Conservation (phyloP, 2,113 vertebrate species). For the Malurus alboscapulatus region DNA sequence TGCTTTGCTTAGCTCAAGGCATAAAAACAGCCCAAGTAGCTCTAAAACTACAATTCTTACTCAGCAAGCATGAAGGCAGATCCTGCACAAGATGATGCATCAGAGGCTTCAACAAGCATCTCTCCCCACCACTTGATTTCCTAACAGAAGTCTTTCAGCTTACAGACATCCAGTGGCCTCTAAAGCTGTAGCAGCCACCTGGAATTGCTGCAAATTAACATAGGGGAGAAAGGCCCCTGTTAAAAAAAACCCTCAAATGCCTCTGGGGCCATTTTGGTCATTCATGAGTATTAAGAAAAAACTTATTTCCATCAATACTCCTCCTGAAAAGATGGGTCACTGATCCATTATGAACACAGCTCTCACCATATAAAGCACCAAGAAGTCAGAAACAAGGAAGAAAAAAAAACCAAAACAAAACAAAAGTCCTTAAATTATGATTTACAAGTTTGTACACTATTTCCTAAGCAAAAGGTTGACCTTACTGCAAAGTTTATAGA, state of each 20-base stretch:
- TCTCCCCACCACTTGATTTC: not conserved
- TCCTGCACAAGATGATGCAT: slow-evolving; percentile 1
- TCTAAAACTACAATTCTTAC: not conserved
- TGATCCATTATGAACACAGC: slow-evolving; percentile 61
- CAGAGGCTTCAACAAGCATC: not conserved
- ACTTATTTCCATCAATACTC: slow-evolving; percentile 66
- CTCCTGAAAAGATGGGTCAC: slow-evolving; percentile 64
- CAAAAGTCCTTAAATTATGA: slow-evolving; percentile 63
- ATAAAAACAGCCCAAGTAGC: slow-evolving; percentile 16
- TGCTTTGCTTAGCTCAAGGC: slow-evolving; percentile 25
- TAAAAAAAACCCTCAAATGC: not conserved
- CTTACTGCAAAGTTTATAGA: slow-evolving; percentile 55
- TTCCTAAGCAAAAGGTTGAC: slow-evolving; percentile 63
- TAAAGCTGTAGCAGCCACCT: not conserved
- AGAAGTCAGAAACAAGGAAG: slow-evolving; percentile 64
- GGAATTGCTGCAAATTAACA: not conserved
- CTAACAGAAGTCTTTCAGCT: not conserved
- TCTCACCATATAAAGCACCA: slow-evolving; percentile 79
- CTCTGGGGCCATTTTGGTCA: slow-evolving; percentile 51
- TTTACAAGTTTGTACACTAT: slow-evolving; percentile 78
- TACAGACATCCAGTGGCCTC: not conserved
- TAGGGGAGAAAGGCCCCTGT: not conserved
- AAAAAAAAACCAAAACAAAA: not conserved
- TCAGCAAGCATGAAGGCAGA: slow-evolving; percentile 38
- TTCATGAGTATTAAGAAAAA: slow-evolving; percentile 46